These are phyloP conservation scores for Drosophila ananassae DNA, from an alignment of 1,140 invertebrate genomes.

Conservation along the genomic window DNA sequence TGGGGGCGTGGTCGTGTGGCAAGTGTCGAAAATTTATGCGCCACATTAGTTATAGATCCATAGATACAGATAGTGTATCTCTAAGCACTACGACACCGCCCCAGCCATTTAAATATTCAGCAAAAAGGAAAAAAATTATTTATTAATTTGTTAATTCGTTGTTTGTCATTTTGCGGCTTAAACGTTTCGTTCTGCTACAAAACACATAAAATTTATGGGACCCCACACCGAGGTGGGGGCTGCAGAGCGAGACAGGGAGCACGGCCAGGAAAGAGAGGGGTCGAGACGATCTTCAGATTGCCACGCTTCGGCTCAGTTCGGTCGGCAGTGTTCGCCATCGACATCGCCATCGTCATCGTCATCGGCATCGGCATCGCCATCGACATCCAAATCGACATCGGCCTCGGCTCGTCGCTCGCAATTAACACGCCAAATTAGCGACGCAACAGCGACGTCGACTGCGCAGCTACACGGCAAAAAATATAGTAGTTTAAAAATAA, in stretches of 20 bases:
- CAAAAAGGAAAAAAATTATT: slow-evolving; percentile 60
- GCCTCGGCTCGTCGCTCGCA: slow-evolving; percentile 65
- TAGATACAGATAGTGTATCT: slow-evolving; percentile 60
- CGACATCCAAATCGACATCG: slow-evolving; percentile 21
- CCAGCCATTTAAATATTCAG: slow-evolving; percentile 50
- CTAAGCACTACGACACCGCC: slow-evolving; percentile 20
- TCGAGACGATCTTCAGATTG: slow-evolving; percentile 31
- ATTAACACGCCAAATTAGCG: slow-evolving; percentile 80
- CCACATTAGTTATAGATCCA: slow-evolving; percentile 64
- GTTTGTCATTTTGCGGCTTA: slow-evolving; percentile 83
- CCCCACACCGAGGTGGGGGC: slow-evolving; percentile 28
- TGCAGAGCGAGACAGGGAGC: slow-evolving; percentile 1
- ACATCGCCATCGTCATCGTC: slow-evolving; percentile 1
- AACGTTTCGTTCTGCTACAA: slow-evolving; percentile 82
- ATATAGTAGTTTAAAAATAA: not conserved
- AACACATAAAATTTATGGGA: slow-evolving; percentile 79
- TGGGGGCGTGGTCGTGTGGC: slow-evolving; percentile 46
- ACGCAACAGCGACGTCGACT: slow-evolving; percentile 40
- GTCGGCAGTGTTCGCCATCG: slow-evolving; percentile 7
- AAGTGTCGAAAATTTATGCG: slow-evolving; percentile 70
- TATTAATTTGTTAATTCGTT: slow-evolving; percentile 84
- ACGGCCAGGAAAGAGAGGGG: not conserved
- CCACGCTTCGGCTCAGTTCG: slow-evolving; percentile 49
- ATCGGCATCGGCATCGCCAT: slow-evolving; percentile 14
- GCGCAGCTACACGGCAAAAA: slow-evolving; percentile 1